A percentile compares a stretch with the other conserved stretches of the same genome.
These are phyloP conservation scores for Intellagama lesueurii DNA, from an alignment of 2,797 vertebrate genomes.

Conservation along the genomic window DNA sequence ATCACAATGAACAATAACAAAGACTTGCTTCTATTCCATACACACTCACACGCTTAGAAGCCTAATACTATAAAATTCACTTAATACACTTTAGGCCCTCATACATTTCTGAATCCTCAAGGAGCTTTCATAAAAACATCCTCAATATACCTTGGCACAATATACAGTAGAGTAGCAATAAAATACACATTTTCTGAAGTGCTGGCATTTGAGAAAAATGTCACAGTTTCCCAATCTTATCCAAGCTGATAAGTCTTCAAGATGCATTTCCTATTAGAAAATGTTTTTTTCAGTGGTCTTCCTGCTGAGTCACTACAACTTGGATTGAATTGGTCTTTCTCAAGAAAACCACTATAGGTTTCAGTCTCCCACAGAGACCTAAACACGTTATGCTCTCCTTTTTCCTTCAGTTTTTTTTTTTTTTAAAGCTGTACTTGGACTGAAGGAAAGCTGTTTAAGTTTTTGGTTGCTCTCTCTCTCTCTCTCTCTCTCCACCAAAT, in stretches of 20 bases:
- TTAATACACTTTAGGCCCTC: not conserved
- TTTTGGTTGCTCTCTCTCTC: not conserved
- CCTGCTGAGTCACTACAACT: constrained; percentile 36
- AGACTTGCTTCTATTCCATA: not conserved
- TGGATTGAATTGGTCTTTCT: constrained; percentile 62
- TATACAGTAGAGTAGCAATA: constrained; percentile 35
- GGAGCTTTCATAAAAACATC: constrained; percentile 51
- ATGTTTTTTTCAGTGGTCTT: constrained; percentile 46
- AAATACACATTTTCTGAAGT: constrained; percentile 45
- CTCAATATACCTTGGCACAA: constrained; percentile 56
- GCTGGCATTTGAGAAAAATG: constrained; percentile 62
- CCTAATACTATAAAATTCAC: not conserved
- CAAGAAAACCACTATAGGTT: constrained; percentile 41
- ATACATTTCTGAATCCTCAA: constrained; percentile 31
- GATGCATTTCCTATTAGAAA: constrained; percentile 58
- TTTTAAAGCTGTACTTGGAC: not conserved
- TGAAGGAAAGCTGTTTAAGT: not conserved
- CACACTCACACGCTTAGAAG: not conserved
- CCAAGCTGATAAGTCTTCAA: constrained; percentile 59
- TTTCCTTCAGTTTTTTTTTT: not conserved
- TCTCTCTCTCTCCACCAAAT: not conserved
- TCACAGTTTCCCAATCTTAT: constrained; percentile 52
- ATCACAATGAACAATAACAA: not conserved
- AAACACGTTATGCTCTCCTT: constrained; percentile 11
- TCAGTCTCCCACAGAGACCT: constrained; percentile 28